Evolutionary conservation across 2,888 invertebrate genomes (phyloP).

Genomic region (Cephus pulcher): DNA sequence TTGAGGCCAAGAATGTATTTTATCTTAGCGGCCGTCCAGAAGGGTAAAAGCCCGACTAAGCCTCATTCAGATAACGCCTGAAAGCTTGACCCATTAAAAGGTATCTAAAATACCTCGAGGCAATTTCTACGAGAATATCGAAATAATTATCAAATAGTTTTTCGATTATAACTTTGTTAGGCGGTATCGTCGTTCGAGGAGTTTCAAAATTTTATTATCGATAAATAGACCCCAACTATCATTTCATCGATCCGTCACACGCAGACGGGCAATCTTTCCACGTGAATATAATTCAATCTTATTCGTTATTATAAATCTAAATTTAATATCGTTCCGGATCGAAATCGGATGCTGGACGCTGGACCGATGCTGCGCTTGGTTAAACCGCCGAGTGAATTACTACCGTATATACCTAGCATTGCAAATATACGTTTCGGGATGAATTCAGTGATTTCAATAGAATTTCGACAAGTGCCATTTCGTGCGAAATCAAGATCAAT

Average conservation of each 20-base stretch:
- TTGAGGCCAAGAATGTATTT: conserved; percentile 50
- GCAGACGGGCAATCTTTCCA: not conserved
- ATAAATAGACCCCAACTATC: not conserved
- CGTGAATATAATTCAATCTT: not conserved
- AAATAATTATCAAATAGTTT: conserved; percentile 53
- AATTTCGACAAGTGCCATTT: not conserved
- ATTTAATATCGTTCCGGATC: not conserved
- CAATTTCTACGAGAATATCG: conserved; percentile 57
- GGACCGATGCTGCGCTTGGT: not conserved
- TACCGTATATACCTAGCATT: not conserved
- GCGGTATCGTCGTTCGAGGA: not conserved
- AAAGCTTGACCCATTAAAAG: conserved; percentile 64
- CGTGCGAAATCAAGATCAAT: not conserved
- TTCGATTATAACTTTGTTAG: conserved; percentile 53
- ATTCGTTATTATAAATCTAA: not conserved
- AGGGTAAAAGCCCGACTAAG: conserved; percentile 58
- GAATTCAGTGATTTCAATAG: not conserved
- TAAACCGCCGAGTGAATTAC: not conserved
- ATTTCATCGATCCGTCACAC: not conserved
- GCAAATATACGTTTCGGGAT: not conserved
- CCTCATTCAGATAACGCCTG: conserved; percentile 60
- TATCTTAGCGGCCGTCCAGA: conserved; percentile 51
- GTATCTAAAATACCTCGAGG: conserved; percentile 58
- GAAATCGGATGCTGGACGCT: not conserved
- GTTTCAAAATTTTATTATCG: conserved; percentile 2